phyloP scores from a whole-genome alignment of 2,113 vertebrate species.

The Taxidea taxus region DNA sequence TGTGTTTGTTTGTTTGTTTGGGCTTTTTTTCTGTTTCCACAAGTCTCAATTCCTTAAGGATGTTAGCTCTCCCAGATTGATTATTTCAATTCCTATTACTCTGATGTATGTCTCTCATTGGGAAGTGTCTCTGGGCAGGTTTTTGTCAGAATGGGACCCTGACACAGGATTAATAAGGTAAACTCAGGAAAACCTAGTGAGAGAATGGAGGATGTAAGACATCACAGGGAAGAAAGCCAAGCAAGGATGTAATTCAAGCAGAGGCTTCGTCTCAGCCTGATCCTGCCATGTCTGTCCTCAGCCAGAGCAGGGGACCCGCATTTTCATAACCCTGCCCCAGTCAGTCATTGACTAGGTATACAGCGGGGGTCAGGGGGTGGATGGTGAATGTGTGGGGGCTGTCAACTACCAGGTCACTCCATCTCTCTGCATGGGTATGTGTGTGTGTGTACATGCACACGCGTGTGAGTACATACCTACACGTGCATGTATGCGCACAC shows the following conservation, averaged over 20 bases:
- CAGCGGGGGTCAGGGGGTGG: rapidly evolving
- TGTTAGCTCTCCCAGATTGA: not conserved
- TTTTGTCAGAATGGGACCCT: not conserved
- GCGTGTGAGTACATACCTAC: rapidly evolving
- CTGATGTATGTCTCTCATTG: not conserved
- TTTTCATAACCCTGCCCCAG: not conserved
- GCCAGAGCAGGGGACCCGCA: not conserved
- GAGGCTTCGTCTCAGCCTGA: not conserved
- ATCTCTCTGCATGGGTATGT: not conserved
- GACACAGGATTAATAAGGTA: not conserved
- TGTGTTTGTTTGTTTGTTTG: not conserved
- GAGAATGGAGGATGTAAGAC: not conserved
- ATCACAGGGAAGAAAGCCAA: not conserved
- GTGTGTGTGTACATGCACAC: no score
- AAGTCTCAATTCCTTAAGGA: not conserved
- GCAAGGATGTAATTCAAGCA: not conserved
- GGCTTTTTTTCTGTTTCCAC: not conserved
- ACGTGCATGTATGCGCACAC: rapidly evolving
- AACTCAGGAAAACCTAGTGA: not conserved
- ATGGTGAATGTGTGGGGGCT: not conserved
- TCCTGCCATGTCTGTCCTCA: no score
- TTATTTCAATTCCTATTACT: not conserved
- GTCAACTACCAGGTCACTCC: not conserved
- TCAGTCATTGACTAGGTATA: not conserved
- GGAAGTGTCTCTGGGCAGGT: not conserved